Evolutionary conservation across 2,113 vertebrate genomes (phyloP).

Genomic region (Ophthalmolycus amberensis): DNA sequence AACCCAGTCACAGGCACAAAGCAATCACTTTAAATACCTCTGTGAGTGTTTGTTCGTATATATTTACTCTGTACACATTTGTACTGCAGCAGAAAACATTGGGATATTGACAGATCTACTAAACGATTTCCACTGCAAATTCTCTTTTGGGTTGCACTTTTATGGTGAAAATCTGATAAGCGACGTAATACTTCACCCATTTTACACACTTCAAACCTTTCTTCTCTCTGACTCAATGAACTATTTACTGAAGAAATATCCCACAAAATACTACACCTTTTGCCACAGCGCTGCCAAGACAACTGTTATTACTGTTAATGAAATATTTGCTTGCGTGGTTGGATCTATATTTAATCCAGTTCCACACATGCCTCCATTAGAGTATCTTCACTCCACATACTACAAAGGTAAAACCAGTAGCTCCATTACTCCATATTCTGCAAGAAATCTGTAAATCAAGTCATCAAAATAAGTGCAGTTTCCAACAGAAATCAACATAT

Average conservation of each 20-base stretch:
- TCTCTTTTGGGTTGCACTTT: neutral
- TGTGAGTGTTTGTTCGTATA: neutral
- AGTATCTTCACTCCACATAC: neutral
- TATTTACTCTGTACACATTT: neutral
- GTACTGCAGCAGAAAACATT: neutral
- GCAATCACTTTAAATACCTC: neutral
- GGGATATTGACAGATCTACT: neutral
- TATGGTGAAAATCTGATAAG: neutral
- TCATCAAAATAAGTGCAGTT: neutral
- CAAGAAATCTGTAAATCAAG: neutral
- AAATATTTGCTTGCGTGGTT: neutral
- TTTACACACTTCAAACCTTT: neutral
- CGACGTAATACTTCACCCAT: neutral
- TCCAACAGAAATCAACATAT: neutral
- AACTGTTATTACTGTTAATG: neutral
- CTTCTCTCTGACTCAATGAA: neutral
- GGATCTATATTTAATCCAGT: neutral
- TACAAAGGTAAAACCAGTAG: neutral
- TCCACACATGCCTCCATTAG: neutral
- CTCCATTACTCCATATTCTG: neutral
- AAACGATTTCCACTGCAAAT: neutral
- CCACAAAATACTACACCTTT: neutral
- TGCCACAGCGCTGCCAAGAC: neutral
- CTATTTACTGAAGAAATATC: neutral
- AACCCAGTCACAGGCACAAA: constrained; percentile 30